Conservation (phyloP, 53 echinoderm and acorn worm species). For the Astropecten irregularis region DNA sequence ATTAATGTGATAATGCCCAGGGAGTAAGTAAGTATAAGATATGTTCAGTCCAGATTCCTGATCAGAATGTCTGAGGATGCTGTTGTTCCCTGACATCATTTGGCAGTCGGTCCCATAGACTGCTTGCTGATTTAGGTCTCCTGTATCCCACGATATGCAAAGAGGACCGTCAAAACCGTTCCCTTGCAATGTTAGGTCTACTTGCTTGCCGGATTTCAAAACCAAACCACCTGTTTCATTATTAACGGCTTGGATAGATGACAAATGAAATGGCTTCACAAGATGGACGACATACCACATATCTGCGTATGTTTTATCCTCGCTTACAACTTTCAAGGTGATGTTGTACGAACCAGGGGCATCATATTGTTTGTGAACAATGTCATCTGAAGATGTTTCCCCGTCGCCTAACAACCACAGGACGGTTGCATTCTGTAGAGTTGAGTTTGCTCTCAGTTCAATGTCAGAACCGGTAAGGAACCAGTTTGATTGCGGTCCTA, state of each 20-base stretch:
- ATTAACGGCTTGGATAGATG: neutral
- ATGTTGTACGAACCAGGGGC: constrained; percentile 21
- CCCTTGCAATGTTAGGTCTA: constrained; percentile 56
- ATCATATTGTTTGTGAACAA: constrained; percentile 1
- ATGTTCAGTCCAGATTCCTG: neutral
- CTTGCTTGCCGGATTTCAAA: constrained; percentile 36
- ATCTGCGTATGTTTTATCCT: neutral
- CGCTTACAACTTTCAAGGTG: constrained; percentile 9
- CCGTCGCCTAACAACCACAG: constrained; percentile 49
- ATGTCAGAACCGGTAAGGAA: constrained; percentile 3
- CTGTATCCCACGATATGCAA: constrained; percentile 57
- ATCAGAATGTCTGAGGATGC: neutral
- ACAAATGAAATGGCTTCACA: neutral
- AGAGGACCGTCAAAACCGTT: constrained; percentile 35
- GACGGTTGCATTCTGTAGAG: neutral
- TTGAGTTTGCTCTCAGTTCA: constrained; percentile 24
- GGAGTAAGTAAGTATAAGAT: neutral
- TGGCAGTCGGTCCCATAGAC: constrained; percentile 38
- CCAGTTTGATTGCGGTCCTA: constrained; percentile 47
- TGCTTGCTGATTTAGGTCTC: neutral
- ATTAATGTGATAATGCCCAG: constrained; percentile 27
- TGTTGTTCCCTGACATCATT: neutral
- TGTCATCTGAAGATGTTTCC: neutral
- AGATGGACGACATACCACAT: constrained; percentile 25
- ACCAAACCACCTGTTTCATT: neutral